Evolutionary conservation across 2,888 invertebrate species (phyloP).

Genomic region (Caenorhabditis sinica): DNA sequence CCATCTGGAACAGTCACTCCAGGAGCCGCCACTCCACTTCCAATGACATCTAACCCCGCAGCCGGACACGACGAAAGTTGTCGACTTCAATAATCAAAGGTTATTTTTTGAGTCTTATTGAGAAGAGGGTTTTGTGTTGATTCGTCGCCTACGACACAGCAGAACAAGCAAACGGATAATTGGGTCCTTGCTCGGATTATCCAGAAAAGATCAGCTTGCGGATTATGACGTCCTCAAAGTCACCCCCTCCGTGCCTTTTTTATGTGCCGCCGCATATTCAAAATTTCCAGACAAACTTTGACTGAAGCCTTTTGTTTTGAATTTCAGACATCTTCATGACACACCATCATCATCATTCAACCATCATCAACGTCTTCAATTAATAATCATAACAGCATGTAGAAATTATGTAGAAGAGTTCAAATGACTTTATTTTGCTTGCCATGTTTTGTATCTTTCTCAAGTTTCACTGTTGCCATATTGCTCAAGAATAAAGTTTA

Average conservation of each 20-base stretch:
- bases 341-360: slow-evolving; percentile 8
- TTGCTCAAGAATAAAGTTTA: not conserved
- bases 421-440: slow-evolving; percentile 30
- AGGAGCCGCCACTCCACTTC: slow-evolving; percentile 20
- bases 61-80: slow-evolving; percentile 50
- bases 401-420: slow-evolving; percentile 35
- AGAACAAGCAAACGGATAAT: slow-evolving; percentile 40
- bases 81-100: slow-evolving; percentile 55
- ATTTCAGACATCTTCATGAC: slow-evolving; percentile 17
- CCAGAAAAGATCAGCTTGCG: slow-evolving; percentile 38
- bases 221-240: slow-evolving; percentile 54
- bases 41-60: slow-evolving; percentile 2
- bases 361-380: not conserved
- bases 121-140: not conserved
- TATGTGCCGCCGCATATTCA: slow-evolving; percentile 29
- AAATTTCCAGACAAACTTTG: slow-evolving; percentile 24
- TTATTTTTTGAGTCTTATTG: slow-evolving; percentile 21
- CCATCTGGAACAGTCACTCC: slow-evolving; percentile 19
- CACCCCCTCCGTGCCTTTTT: slow-evolving; percentile 10
- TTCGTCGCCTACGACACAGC: slow-evolving; percentile 30
- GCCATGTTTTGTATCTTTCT: slow-evolving; percentile 37
- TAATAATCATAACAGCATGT: slow-evolving; percentile 20
- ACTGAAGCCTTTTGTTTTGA: slow-evolving; percentile 37
- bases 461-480: slow-evolving; percentile 30
- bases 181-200: slow-evolving; percentile 27